Base-by-base conservation (phyloP, 2,888 invertebrate genomes). In the Nudaria mundana region DNA sequence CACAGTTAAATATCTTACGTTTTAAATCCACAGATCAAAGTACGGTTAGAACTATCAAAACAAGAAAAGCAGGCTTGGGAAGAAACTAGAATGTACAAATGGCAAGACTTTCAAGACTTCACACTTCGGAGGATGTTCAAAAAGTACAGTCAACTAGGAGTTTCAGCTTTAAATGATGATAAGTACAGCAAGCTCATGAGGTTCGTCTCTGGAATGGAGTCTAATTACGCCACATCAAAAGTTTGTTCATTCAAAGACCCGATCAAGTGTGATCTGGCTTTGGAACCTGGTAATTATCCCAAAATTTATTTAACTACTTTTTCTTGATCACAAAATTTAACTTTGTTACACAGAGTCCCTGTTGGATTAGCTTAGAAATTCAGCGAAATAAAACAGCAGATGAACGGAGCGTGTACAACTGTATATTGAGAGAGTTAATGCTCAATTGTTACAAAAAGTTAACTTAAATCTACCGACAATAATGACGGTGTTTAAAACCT, bases 161-260 rank as follows among this genome's bases (percentile, higher is more conserved):
- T 91, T 1, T 90, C 94, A 0, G 95, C 94, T 0, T 77, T 97
- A 11, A 90, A 94, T 0, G 93, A 93, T 56, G 91, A 92, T 10
- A 92, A 93, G 56, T 92, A 91, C 61, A 90, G 90, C 44, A 86
- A 90, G 37, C 83, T 93, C 23, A 90, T 92, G 66, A 90, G 91
- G 52, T 89, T 91, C 0, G 84, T 93, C 1, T 92, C 93, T 0
- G 90, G 92, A 4, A 96, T 96, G 96, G 91, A 93, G 63, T 90
- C 92, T 0, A 93, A 93, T 50, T 96, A 94, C 64, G 93, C 94
- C 0, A 95, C 92, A 7, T 92, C 95, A 0, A 95, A 93, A 73
- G 91, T 96, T 11, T 96, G 95, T 63, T 91, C 91, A n/a, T 94
- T 79, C 56, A 91, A 91, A 24, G 81, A 94, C 49, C 63, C 69